These are phyloP conservation scores for Watsonalla cultraria DNA, from an alignment of 2,888 invertebrate species.

Conservation along the genomic window DNA sequence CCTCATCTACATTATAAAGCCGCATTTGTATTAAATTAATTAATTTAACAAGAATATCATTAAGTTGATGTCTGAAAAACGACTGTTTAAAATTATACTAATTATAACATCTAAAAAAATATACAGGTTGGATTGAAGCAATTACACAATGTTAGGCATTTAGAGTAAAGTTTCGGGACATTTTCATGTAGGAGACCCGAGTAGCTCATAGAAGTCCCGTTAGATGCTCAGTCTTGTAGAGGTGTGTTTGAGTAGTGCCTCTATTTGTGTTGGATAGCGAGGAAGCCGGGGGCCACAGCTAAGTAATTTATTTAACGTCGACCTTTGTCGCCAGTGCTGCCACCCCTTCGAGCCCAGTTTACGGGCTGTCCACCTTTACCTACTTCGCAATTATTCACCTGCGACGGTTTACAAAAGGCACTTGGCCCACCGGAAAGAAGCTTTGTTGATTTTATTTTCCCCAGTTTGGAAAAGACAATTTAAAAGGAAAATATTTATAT, in stretches of 20 bases:
- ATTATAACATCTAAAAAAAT: too few species aligned
- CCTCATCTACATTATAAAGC: too few species aligned
- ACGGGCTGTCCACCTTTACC: constrained; percentile 15
- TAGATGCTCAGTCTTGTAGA: not conserved
- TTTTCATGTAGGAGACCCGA: too few species aligned
- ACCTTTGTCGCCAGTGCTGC: constrained; percentile 17
- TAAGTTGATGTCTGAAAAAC: too few species aligned
- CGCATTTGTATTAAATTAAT: too few species aligned
- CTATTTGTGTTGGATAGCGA: not conserved
- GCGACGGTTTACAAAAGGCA: constrained; percentile 1
- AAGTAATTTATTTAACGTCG: constrained; percentile 28
- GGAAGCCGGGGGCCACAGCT: constrained; percentile 7
- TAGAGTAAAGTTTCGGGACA: too few species aligned
- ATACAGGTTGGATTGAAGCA: too few species aligned
- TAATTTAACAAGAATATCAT: too few species aligned
- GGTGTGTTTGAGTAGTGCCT: not conserved
- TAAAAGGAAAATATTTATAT: too few species aligned
- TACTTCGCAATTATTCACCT: constrained; percentile 22
- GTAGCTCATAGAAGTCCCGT: not conserved
- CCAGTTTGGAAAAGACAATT: too few species aligned
- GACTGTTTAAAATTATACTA: too few species aligned
- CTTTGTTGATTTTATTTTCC: not conserved
- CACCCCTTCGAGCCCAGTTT: constrained; percentile 1
- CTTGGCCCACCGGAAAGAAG: constrained; percentile 5
- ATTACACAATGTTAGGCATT: too few species aligned